A percentile compares a stretch with the other conserved stretches of the same genome.
phyloP scores from a whole-genome alignment of 2,888 invertebrate species.

The Ectobius pallidus region DNA sequence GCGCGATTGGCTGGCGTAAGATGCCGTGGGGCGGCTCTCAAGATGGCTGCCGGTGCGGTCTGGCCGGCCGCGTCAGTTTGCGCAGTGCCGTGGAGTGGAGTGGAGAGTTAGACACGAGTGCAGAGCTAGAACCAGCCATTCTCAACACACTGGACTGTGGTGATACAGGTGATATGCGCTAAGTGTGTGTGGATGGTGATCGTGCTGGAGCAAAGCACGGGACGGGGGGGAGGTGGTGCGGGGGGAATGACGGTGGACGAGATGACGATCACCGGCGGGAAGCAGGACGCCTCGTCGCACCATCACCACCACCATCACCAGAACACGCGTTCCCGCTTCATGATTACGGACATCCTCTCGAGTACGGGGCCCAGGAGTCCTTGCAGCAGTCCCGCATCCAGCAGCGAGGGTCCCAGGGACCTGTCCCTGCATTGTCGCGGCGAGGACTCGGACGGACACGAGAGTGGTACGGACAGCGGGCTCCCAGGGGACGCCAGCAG shows the following conservation, averaged over 20 bases:
- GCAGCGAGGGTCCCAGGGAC: slow-evolving; percentile 62
- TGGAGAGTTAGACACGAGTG: neutral
- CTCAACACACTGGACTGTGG: neutral
- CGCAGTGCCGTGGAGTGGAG: neutral
- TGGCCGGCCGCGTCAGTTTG: slow-evolving; percentile 7
- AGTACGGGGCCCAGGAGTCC: slow-evolving; percentile 54
- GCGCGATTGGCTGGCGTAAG: slow-evolving; percentile 34
- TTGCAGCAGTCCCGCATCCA: slow-evolving; percentile 59
- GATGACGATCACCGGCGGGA: slow-evolving; percentile 46
- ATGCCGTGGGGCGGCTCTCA: slow-evolving; percentile 31
- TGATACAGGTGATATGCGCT: slow-evolving; percentile 4
- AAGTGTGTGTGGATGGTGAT: slow-evolving; percentile 36
- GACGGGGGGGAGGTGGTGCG: slow-evolving; percentile 49
- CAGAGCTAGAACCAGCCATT: neutral
- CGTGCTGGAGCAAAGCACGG: slow-evolving; percentile 43
- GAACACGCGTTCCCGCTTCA: slow-evolving; percentile 69
- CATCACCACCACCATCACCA: slow-evolving; percentile 21
- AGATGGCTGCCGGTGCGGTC: slow-evolving; percentile 39
- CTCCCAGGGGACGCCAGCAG: slow-evolving; percentile 61
- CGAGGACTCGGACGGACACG: slow-evolving; percentile 48
- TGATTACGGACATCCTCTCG: slow-evolving; percentile 87
- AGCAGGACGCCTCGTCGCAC: slow-evolving; percentile 16
- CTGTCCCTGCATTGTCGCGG: slow-evolving; percentile 57
- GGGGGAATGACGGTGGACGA: slow-evolving; percentile 48
- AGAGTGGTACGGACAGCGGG: slow-evolving; percentile 61